Conservation (phyloP, 2,113 vertebrate species). For the Myocastor coypus region DNA sequence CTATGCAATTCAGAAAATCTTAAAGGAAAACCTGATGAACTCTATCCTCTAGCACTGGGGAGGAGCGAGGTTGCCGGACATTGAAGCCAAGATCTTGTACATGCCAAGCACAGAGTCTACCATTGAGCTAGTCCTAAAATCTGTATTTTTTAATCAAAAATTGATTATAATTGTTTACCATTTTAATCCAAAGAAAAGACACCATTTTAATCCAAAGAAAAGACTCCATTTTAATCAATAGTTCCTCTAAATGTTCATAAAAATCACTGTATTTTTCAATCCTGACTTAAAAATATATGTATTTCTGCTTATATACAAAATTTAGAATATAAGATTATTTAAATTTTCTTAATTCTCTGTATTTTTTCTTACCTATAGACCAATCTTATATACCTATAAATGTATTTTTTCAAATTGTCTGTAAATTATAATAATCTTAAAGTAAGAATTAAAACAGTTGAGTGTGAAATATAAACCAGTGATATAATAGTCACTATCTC, state of each 20-base stretch:
- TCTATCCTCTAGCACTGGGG: background rate
- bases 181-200: conserved; percentile 19
- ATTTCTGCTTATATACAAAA: conserved; percentile 51
- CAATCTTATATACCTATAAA: too few relatives aligned
- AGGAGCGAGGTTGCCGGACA: background rate
- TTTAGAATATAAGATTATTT: conserved; percentile 27
- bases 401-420: conserved; percentile 6
- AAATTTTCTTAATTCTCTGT: conserved; percentile 33
- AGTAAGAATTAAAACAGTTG: background rate
- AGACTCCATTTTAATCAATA: background rate
- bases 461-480: conserved; percentile 33
- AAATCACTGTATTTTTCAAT: conserved; percentile 31
- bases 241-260: background rate
- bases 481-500: background rate
- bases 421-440: conserved; percentile 2
- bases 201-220: conserved; percentile 7
- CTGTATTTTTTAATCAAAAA: background rate
- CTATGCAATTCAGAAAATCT: conserved; percentile 36
- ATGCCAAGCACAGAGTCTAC: background rate
- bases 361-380: too few relatives aligned
- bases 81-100: background rate
- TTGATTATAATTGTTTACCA: background rate
- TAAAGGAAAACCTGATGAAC: background rate
- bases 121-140: background rate
- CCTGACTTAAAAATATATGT: conserved; percentile 4